phyloP scores from a whole-genome alignment of 2,113 vertebrate genomes.

The Hiodon tergisus region DNA sequence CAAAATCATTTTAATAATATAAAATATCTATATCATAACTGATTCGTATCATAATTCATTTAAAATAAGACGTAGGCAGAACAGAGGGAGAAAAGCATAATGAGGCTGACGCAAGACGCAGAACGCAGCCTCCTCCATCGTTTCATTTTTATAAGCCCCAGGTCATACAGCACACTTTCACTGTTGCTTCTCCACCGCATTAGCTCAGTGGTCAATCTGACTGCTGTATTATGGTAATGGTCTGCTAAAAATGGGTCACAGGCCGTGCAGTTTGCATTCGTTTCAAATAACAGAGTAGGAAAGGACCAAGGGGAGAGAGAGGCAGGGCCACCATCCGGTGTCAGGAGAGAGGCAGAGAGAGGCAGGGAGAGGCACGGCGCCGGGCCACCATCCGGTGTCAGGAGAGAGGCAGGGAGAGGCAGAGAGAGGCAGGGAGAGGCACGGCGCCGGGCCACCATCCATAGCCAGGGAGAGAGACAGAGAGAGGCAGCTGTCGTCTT shows the following conservation, averaged over 20 bases:
- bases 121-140: conserved; percentile 72
- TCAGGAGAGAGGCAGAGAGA: not conserved
- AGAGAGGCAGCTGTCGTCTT: not conserved
- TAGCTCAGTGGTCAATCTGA: conserved; percentile 75
- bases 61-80: conserved; percentile 16
- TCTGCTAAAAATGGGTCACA: conserved; percentile 80
- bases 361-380: not conserved
- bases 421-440: not conserved
- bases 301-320: conserved; percentile 59
- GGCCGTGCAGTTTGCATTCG: conserved; percentile 67
- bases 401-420: not conserved
- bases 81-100: conserved; percentile 58
- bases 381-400: no score
- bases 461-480: no score
- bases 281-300: conserved; percentile 67
- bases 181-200: conserved; percentile 86
- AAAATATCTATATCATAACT: no score
- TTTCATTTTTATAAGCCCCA: conserved; percentile 84
- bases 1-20: no score
- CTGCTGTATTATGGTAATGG: conserved; percentile 87
- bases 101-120: conserved; percentile 38
- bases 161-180: conserved; percentile 84
- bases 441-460: no score
- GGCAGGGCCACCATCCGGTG: conserved; percentile 1
- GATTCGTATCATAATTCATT: no score